Conservation (phyloP, 2,888 invertebrate species). For the Dusona sp. region DNA sequence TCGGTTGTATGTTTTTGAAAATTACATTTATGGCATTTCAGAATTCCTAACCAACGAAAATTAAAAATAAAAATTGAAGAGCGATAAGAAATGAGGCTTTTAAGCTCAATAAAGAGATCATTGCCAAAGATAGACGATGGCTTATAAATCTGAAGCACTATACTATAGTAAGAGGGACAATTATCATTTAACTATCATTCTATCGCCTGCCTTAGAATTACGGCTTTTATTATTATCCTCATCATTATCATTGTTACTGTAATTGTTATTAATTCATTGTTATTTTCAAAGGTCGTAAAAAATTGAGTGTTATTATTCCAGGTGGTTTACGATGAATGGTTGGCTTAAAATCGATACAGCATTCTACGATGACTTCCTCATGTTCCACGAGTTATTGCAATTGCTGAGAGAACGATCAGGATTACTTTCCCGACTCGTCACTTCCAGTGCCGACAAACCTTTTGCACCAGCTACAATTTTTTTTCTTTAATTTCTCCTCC, state of each 20-base stretch:
- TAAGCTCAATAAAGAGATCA: neutral
- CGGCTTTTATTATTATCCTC: neutral
- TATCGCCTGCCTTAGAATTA: neutral
- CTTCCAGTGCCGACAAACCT: slow-evolving; percentile 4
- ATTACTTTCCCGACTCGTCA: slow-evolving; percentile 76
- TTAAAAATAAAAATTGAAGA: neutral
- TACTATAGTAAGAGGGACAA: neutral
- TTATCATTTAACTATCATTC: neutral
- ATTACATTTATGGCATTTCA: neutral
- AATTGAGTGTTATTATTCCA: neutral
- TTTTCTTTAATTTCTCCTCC: neutral
- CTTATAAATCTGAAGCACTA: neutral
- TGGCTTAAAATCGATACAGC: neutral
- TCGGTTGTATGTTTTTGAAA: neutral
- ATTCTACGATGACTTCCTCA: slow-evolving; percentile 39
- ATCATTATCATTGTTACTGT: neutral
- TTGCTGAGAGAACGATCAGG: slow-evolving; percentile 72
- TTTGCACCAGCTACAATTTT: neutral
- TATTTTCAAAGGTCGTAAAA: neutral
- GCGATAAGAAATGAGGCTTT: neutral
- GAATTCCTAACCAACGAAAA: neutral
- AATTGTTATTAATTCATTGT: neutral
- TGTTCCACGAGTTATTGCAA: slow-evolving; percentile 68
- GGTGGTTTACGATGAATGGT: neutral
- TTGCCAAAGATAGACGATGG: neutral